phyloP scores from a whole-genome alignment of 2,113 vertebrate genomes.

The Rissa tridactyla region DNA sequence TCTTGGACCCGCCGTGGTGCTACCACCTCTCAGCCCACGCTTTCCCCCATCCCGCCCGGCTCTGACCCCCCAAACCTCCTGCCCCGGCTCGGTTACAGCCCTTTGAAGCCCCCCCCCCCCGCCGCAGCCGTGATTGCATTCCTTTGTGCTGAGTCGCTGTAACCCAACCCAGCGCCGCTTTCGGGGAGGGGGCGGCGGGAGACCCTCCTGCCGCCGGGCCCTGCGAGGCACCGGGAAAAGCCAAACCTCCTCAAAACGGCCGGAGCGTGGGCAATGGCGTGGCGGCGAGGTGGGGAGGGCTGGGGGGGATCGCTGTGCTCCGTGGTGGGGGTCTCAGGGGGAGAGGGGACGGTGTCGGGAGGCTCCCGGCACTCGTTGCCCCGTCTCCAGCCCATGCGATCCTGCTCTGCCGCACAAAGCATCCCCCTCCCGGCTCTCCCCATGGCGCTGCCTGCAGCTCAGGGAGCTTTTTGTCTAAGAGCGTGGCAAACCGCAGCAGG shows the following conservation, averaged over 20 bases:
- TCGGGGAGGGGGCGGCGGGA: background rate
- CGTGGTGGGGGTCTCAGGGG: rapidly evolving
- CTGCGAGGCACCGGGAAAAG: background rate
- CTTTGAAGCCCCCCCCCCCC: background rate
- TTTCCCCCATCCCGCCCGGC: background rate
- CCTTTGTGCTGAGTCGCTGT: constrained; percentile 53
- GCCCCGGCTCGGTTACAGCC: background rate
- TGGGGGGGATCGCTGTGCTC: rapidly evolving
- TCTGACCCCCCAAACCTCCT: background rate
- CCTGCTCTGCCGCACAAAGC: background rate
- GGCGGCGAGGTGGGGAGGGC: no score
- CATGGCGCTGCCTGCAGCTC: background rate
- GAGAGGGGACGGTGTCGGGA: rapidly evolving
- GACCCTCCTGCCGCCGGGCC: background rate
- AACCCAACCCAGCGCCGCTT: constrained; percentile 16
- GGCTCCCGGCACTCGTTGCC: background rate
- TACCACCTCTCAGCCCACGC: background rate
- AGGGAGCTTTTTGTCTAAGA: background rate
- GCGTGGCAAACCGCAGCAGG: background rate
- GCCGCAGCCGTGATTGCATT: constrained; percentile 6
- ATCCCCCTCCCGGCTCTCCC: background rate
- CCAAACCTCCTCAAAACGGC: rapidly evolving
- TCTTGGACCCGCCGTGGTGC: rapidly evolving
- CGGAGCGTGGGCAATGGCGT: rapidly evolving
- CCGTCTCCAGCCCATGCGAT: background rate